Evolutionary conservation across 2,888 invertebrate genomes (phyloP), one percentile per base, ranked within the genome.

Genomic region (Lordiphosa andalusiaca): DNA sequence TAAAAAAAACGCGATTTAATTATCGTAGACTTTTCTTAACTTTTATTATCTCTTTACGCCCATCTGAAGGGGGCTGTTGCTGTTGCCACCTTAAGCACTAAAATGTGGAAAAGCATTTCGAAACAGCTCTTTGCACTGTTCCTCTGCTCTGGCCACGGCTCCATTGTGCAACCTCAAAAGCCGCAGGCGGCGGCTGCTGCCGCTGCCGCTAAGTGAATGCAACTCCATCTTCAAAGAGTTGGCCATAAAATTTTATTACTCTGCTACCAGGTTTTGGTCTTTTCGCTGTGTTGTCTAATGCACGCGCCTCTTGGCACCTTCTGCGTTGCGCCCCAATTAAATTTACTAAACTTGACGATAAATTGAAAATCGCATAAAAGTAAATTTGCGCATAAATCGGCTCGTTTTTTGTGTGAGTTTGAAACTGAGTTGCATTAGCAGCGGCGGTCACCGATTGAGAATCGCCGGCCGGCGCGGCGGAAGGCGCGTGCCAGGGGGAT

Each of bases 241-340:
- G 50, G 71, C 76, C 83, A 85, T 86, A 84, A 86, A 87, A 86
- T 83, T 86, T 86, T 87, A 86, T 85, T 78, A 75, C 73, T 60
- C 56, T 71, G 86, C 86, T 86, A 86, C 86, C 87, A 67, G 80
- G 68, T 70, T 77, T 76, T 4, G 36, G 39, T 44, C 10, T 67
- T 63, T 60, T 82, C 72, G 54, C 69, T 77, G 71, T 71, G 69
- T 84, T 69, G 21, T 16, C 7, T 21, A 53, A 21, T 40, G 30
- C 55, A 36, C 21, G 30, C 30, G 30, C 30, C 30, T 30, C 39
- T 16, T 69, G 72, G 69, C 73, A 73, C 75, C 73, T 84, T 82
- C 58, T 38, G 33, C 61, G 67, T 60, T 71, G 78, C 75, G 75
- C 53, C 72, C 85, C 81, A 81, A 81, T 81, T 81, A 81, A 81